These are phyloP conservation scores for Ips typographus DNA, from an alignment of 1,140 invertebrate genomes.

Conservation along the genomic window DNA sequence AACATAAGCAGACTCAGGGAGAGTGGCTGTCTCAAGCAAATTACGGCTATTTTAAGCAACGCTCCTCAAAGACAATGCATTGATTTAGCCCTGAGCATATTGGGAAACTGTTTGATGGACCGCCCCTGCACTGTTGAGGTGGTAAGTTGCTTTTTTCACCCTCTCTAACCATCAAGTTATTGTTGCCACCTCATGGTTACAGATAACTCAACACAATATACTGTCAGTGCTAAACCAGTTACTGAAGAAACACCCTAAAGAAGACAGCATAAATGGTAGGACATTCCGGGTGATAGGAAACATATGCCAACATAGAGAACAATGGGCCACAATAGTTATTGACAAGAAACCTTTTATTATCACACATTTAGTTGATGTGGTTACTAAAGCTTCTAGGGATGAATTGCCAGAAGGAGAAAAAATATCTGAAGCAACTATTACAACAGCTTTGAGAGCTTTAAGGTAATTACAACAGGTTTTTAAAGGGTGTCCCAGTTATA, in stretches of 20 bases:
- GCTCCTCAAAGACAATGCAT: constrained; percentile 54
- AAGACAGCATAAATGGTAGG: constrained; percentile 48
- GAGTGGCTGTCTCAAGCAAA: constrained; percentile 40
- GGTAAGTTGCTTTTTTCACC: constrained; percentile 35
- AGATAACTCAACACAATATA: constrained; percentile 43
- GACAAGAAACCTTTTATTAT: constrained; percentile 44
- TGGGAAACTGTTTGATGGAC: constrained; percentile 61
- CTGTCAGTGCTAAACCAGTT: constrained; percentile 41
- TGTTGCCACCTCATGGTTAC: neutral
- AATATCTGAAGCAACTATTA: constrained; percentile 42
- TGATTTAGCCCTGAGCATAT: constrained; percentile 58
- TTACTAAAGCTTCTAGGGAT: constrained; percentile 37
- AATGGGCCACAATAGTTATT: constrained; percentile 40
- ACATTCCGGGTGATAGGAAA: constrained; percentile 49
- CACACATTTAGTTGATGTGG: constrained; percentile 39
- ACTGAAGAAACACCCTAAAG: constrained; percentile 44
- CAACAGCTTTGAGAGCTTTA: constrained; percentile 40
- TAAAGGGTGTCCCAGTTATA: constrained; percentile 4
- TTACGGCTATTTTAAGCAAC: constrained; percentile 47
- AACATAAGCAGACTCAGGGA: constrained; percentile 41
- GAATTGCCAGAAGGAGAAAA: constrained; percentile 21
- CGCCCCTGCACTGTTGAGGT: constrained; percentile 47
- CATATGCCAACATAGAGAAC: constrained; percentile 45
- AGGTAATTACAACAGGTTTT: constrained; percentile 31
- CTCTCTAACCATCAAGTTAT: no score